A percentile compares a stretch with the other conserved stretches of the same genome.
phyloP scores from a whole-genome alignment of 37 sponge, comb jelly and placozoan species.

The Geodia barretti region DNA sequence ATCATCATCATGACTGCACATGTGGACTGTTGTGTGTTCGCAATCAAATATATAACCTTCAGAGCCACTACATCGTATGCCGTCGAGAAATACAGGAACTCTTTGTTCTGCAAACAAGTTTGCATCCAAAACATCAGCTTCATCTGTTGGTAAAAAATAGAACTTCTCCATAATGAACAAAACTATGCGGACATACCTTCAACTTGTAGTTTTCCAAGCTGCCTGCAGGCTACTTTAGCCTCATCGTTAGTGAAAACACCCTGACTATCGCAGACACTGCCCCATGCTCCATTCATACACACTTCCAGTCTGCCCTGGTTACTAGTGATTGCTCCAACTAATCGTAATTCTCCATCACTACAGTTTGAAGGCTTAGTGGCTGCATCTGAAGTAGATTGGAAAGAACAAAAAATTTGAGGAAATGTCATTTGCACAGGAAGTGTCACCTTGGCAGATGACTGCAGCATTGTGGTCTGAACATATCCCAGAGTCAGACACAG shows the following conservation, averaged over 20 bases:
- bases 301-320: constrained; percentile 39
- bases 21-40: background rate
- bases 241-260: constrained; percentile 15
- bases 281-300: constrained; percentile 50
- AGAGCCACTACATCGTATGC: constrained; percentile 1
- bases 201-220: constrained; percentile 20
- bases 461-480: constrained; percentile 5
- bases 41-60: background rate
- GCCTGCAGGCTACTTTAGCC: constrained; percentile 40
- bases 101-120: background rate
- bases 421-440: background rate
- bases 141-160: background rate
- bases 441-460: background rate
- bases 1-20: background rate
- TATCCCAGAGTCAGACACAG: background rate
- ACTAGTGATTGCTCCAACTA: constrained; percentile 16
- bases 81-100: constrained; percentile 7
- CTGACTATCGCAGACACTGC: constrained; percentile 26
- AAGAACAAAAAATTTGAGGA: no score
- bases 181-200: background rate
- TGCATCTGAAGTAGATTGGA: background rate
- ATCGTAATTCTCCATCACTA: constrained; percentile 26
- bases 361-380: constrained; percentile 5
- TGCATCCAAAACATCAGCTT: background rate
- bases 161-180: no score